phyloP scores from a whole-genome alignment of 1,140 invertebrate genomes.

The Lasioglossum baleicum region DNA sequence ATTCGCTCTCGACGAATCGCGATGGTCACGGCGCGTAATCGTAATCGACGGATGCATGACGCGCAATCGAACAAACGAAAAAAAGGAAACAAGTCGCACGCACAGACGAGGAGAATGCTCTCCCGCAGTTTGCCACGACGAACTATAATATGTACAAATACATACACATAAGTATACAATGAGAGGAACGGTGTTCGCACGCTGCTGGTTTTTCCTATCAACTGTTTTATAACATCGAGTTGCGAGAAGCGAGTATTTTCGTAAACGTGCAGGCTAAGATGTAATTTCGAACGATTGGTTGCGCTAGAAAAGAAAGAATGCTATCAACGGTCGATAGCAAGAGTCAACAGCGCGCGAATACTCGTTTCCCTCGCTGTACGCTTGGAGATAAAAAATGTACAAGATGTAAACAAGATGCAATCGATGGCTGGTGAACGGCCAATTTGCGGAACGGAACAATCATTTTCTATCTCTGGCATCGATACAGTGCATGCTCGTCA shows the following conservation, averaged over 20 bases:
- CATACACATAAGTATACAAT: constrained; percentile 15
- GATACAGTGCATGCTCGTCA: constrained; percentile 49
- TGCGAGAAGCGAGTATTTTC: too few relatives aligned
- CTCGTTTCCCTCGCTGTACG: not conserved
- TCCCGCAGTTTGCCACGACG: constrained; percentile 39
- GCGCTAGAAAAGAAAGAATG: too few relatives aligned
- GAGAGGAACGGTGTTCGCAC: too few relatives aligned
- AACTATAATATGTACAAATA: constrained; percentile 43
- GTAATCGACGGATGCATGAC: constrained; percentile 5
- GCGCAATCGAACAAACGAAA: constrained; percentile 21
- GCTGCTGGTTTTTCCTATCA: too few relatives aligned
- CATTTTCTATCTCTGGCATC: constrained; percentile 36
- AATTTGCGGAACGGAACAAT: not conserved
- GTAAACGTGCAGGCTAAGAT: too few relatives aligned
- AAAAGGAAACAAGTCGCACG: constrained; percentile 27
- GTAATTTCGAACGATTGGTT: too few relatives aligned
- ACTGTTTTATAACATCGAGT: too few relatives aligned
- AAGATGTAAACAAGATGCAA: constrained; percentile 29
- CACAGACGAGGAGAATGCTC: constrained; percentile 29
- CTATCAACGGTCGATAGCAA: too few relatives aligned
- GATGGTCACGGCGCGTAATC: too few relatives aligned
- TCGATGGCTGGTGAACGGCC: not conserved
- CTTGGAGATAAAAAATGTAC: constrained; percentile 48
- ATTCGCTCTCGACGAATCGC: not conserved
- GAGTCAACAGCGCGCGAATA: too few relatives aligned